Evolutionary conservation across 2,888 invertebrate species (phyloP), one percentile per base, ranked within the genome.

Genomic region (Rhabditoides inermis): DNA sequence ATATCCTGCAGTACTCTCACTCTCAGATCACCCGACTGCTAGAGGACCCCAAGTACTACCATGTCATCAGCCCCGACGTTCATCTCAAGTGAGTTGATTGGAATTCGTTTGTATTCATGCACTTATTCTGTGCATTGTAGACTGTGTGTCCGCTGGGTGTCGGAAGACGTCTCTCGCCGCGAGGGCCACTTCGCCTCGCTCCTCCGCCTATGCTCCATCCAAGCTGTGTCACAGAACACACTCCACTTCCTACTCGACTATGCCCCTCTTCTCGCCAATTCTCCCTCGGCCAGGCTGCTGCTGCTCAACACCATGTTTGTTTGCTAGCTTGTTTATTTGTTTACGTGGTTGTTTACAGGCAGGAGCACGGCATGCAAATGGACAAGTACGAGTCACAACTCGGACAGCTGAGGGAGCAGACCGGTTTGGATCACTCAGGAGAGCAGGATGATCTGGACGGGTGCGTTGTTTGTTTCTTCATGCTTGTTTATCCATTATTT

Each of bases 261-360:
- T 26, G 82, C 83, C 58, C 79, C 81, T 39, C 77, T 84, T 47
- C 83, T 83, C 72, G 78, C 78, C 20, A 81, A 81, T 51, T 83
- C 83, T 67, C 83, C 83, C 67, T 76, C 81, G 41, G 82, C 82
- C 67, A 78, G 84, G 49, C 83, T 81, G 71, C 78, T 81, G 55
- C 77, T 84, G 50, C 76, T 84, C 57, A 78, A 80, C 54, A 77
- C 78, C 32, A 72, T 82, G 59, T 78, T 40, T 40, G 15, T 12
- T 40, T 40, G 2, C 10, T 15, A 12, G 10, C 10, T 10, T 40
- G 35, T 12, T 12, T 32, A 12, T 32, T n/a, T 32, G n/a, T 32
- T n/a, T n/a, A n/a, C n/a, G n/a, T n/a, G n/a, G n/a, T n/a, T n/a
- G n/a, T n/a, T n/a, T n/a, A n/a, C 30, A 67, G 60, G 60, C 53